Percentiles rank a stretch among this genome's conserved stretches.
Conservation (phyloP, 64 coral and sea anemone genomes). For the Trachythela sp. region DNA sequence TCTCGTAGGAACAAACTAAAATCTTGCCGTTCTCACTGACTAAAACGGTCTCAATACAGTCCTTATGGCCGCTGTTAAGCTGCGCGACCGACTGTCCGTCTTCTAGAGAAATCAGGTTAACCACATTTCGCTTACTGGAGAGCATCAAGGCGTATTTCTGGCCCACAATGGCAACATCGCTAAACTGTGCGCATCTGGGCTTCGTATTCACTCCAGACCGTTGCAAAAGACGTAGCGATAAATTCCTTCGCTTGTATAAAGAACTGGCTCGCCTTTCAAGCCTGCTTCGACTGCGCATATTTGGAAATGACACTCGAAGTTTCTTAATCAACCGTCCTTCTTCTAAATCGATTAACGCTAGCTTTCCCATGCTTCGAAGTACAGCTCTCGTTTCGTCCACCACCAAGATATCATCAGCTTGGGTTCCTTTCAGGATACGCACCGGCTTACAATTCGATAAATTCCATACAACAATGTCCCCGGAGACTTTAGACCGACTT, state of each 20-base stretch:
- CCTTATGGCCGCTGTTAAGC: slow-evolving; percentile 65
- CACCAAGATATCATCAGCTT: slow-evolving; percentile 88
- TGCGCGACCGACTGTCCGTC: slow-evolving; percentile 72
- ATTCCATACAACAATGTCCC: slow-evolving; percentile 97
- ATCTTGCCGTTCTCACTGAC: slow-evolving; percentile 79
- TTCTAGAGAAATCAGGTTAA: slow-evolving; percentile 84
- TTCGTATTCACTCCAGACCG: slow-evolving; percentile 63
- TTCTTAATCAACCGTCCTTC: slow-evolving; percentile 92
- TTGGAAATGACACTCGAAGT: slow-evolving; percentile 75
- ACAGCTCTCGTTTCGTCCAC: slow-evolving; percentile 94
- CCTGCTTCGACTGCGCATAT: slow-evolving; percentile 50
- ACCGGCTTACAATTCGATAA: slow-evolving; percentile 71
- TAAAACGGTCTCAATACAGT: slow-evolving; percentile 87
- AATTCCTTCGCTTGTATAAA: slow-evolving; percentile 92
- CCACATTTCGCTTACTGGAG: slow-evolving; percentile 75
- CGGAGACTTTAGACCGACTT: background rate
- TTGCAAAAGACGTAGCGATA: slow-evolving; percentile 80
- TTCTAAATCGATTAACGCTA: slow-evolving; percentile 90
- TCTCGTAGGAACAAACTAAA: slow-evolving; percentile 82
- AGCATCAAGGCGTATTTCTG: slow-evolving; percentile 70
- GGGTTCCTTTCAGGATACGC: slow-evolving; percentile 73
- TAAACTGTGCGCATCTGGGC: slow-evolving; percentile 69
- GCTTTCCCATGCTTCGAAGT: slow-evolving; percentile 67
- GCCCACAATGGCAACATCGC: slow-evolving; percentile 82
- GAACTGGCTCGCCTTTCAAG: slow-evolving; percentile 87